Base-by-base conservation (phyloP, 2,888 invertebrate genomes). In the Parelbella ahira region DNA sequence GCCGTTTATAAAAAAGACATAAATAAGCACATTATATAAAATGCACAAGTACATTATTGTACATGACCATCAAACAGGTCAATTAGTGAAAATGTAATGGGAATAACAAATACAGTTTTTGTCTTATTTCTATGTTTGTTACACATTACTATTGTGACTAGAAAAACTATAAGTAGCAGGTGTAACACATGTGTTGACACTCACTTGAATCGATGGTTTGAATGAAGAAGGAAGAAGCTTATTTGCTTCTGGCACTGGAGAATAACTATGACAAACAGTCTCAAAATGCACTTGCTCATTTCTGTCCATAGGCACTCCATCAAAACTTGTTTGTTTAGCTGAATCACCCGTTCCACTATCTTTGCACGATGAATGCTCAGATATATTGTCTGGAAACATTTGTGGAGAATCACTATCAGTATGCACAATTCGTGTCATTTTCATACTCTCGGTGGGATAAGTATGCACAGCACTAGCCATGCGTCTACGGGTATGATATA, bases 271-370 rank as follows among this genome's bases (percentile, higher is more conserved):
- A 60, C 79, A 77, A 36, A 78, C 70, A 52, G 76, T 72, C 50
- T 87, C 87, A 74, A 86, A 87, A 63, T 84, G 81, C 45, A 86
- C 80, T 63, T 69, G 81, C 51, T 87, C 87, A 75, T 62, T 76
- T 56, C 79, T 80, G 46, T 88, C 87, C 29, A 68, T 58, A 48
- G 87, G 87, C 54, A 83, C 77, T 49, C 89, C 80, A 61, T 91
- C 91, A 72, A 91, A 90, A 60, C 90, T 93, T 51, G 93, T 92
- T 54, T 91, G 90, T 80, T 93, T 93, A 12, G 93, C 93, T 36
- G 93, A 93, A 69, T 94, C 93, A 37, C 94, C 94, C 37, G 93
- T 94, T 28, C 94, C 94, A 76, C 93, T 93, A 66, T 94, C 94
- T 76, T 94, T 94, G 60, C 93, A 93, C 4, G 91, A 91, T 6